phyloP scores from a whole-genome alignment of 2,113 vertebrate genomes.

The Notarius quadriscutis region DNA sequence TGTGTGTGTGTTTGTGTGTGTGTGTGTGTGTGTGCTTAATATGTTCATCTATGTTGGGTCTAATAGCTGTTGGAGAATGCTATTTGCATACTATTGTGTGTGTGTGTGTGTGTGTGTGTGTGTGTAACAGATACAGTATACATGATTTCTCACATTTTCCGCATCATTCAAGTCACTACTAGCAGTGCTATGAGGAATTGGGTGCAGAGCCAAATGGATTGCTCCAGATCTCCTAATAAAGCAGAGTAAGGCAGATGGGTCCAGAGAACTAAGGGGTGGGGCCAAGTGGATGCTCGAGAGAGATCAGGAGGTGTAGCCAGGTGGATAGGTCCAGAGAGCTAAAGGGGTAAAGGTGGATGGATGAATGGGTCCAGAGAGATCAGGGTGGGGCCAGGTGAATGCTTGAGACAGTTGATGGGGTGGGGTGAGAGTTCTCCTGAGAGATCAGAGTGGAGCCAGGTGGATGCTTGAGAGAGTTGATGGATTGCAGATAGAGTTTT shows the following conservation, averaged over 20 bases:
- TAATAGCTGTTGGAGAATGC: slow-evolving; percentile 1
- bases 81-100: neutral
- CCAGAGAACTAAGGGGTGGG: no score
- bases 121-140: neutral
- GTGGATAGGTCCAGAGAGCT: neutral
- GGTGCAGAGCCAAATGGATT: slow-evolving; percentile 10
- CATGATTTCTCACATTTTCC: slow-evolving; percentile 30
- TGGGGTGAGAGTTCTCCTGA: neutral
- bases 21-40: slow-evolving; percentile 43
- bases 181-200: slow-evolving; percentile 32
- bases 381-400: neutral
- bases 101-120: slow-evolving; percentile 28
- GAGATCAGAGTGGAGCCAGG: neutral
- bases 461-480: neutral
- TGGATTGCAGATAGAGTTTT: neutral
- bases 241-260: neutral
- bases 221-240: slow-evolving; percentile 5
- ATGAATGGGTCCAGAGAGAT: neutral
- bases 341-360: neutral
- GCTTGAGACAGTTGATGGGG: neutral
- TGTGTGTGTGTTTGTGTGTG: neutral
- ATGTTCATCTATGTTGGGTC: neutral
- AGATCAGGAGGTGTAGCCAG: neutral
- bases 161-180: slow-evolving; percentile 28
- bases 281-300: neutral